These are phyloP conservation scores for Lasioglossum vierecki DNA, from an alignment of 2,888 invertebrate species.

Conservation along the genomic window DNA sequence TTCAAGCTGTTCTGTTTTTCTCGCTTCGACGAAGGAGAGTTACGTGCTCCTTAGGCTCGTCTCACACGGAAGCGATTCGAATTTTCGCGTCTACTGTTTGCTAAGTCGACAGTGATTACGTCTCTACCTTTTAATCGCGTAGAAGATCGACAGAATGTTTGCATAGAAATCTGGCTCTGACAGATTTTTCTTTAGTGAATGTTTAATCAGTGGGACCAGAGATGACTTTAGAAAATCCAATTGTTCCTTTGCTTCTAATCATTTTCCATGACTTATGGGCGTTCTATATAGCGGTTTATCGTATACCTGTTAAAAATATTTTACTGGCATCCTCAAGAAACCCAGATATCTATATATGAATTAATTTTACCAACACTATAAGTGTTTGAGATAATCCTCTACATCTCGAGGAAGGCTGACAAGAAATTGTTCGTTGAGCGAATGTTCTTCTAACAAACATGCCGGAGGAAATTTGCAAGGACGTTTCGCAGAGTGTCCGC, in stretches of 20 bases:
- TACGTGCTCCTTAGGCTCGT: slow-evolving; percentile 66
- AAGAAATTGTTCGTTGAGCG: background rate
- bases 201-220: background rate
- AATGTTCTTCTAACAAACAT: background rate
- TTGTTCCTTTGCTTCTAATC: background rate
- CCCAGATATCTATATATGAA: no score
- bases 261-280: background rate
- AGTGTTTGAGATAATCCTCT: background rate
- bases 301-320: no score
- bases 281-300: no score
- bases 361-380: background rate
- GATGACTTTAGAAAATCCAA: background rate
- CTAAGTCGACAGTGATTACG: background rate
- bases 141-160: background rate
- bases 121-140: background rate
- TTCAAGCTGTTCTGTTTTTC: slow-evolving; percentile 80
- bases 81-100: background rate
- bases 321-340: no score
- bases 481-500: background rate
- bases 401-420: background rate
- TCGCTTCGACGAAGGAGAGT: slow-evolving; percentile 76
- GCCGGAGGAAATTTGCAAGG: background rate
- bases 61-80: slow-evolving; percentile 58
- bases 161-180: background rate
- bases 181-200: background rate